Conservation (phyloP, 2,113 vertebrate genomes). For the Asarcornis scutulata region DNA sequence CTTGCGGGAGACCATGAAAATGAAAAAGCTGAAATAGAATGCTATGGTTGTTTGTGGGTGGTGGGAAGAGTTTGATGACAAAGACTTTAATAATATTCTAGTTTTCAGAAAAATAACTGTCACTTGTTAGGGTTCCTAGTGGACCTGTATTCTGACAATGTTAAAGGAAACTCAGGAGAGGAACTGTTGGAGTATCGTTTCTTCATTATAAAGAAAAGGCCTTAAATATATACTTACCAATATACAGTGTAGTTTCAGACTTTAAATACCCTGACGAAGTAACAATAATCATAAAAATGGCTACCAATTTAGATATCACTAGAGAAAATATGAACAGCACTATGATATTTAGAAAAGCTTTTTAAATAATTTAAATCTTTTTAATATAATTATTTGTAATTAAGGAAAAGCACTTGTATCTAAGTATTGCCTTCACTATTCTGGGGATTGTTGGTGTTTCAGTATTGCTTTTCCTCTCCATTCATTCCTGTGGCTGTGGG, state of each 20-base stretch:
- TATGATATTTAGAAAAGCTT: not conserved
- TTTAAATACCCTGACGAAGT: not conserved
- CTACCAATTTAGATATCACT: not conserved
- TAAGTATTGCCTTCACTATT: not conserved
- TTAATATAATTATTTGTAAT: not conserved
- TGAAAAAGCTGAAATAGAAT: not conserved
- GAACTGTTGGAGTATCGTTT: not conserved
- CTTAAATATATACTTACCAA: not conserved
- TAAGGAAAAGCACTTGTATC: not conserved
- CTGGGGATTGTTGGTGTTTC: not conserved
- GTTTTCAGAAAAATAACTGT: not conserved
- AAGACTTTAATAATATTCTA: not conserved
- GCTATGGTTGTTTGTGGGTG: not conserved
- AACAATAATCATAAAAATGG: not conserved
- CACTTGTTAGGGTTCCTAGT: not conserved
- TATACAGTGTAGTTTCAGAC: not conserved
- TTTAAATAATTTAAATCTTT: not conserved
- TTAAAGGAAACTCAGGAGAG: not conserved
- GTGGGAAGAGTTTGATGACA: not conserved
- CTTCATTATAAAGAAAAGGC: not conserved
- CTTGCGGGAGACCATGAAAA: not conserved
- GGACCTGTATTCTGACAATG: not conserved
- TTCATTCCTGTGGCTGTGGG: not conserved
- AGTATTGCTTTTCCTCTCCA: rapidly evolving
- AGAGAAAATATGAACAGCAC: not conserved